These are phyloP conservation scores for Diaperis boleti DNA, from an alignment of 2,888 invertebrate species.

Conservation along the genomic window DNA sequence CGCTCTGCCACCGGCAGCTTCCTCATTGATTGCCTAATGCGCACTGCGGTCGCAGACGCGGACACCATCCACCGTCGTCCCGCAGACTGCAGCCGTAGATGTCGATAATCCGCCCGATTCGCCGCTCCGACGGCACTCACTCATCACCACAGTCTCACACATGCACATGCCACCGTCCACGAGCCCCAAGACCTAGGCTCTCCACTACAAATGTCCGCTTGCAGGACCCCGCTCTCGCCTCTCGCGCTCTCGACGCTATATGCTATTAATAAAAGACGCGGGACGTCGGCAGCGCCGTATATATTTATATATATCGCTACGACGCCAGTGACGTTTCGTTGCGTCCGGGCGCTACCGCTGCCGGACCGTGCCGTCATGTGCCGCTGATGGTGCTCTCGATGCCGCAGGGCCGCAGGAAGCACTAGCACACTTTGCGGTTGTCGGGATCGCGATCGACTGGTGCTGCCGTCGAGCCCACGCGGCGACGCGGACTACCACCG, in stretches of 20 bases:
- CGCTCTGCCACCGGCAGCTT: conserved; percentile 48
- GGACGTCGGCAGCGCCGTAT: conserved; percentile 50
- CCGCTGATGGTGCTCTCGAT: not conserved
- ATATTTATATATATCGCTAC: conserved; percentile 56
- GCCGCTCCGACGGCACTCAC: conserved; percentile 41
- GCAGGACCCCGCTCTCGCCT: conserved; percentile 43
- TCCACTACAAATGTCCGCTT: conserved; percentile 49
- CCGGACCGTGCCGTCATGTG: conserved; percentile 45
- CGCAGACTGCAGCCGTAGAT: conserved; percentile 12
- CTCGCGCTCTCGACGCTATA: conserved; percentile 36
- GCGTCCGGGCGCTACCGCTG: conserved; percentile 50
- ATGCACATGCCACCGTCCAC: conserved; percentile 26
- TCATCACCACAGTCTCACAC: conserved; percentile 41
- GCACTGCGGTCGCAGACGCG: conserved; percentile 55
- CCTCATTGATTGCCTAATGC: conserved; percentile 61
- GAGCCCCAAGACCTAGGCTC: conserved; percentile 36
- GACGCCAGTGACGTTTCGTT: conserved; percentile 50
- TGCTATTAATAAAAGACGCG: conserved; percentile 57
- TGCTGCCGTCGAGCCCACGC: conserved; percentile 48
- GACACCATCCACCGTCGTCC: conserved; percentile 26
- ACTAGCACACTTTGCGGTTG: conserved; percentile 32
- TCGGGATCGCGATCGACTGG: conserved; percentile 45
- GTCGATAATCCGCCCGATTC: conserved; percentile 35
- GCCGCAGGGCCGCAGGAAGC: not conserved
- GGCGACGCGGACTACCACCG: conserved; percentile 49